phyloP scores from a whole-genome alignment of 2,797 vertebrate genomes.

The Tinamus major region DNA sequence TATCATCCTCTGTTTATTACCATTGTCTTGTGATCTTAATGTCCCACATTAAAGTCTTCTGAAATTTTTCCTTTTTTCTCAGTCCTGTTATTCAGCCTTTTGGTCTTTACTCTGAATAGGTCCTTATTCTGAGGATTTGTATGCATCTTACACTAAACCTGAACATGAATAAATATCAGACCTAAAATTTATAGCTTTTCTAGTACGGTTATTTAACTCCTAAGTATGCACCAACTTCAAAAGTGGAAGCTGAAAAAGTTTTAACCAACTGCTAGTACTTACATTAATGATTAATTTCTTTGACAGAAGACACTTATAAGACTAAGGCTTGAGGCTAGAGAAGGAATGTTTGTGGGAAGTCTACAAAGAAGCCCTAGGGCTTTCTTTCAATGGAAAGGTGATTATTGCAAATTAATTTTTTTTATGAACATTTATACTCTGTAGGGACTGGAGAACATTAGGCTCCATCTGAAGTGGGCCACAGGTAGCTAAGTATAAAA shows the following conservation, averaged over 20 bases:
- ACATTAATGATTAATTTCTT: not conserved
- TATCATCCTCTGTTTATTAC: not conserved
- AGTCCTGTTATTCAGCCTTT: not conserved
- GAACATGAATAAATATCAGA: not conserved
- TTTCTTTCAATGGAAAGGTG: not conserved
- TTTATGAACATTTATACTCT: not conserved
- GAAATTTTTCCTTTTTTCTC: not conserved
- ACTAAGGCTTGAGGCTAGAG: not conserved
- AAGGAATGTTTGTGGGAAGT: not conserved
- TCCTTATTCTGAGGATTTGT: not conserved
- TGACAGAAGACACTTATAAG: not conserved
- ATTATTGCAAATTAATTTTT: not conserved
- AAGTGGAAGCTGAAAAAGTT: not conserved
- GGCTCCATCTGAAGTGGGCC: not conserved
- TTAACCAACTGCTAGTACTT: not conserved
- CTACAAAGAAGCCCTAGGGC: not conserved
- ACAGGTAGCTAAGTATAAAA: not conserved
- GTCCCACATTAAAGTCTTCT: not conserved
- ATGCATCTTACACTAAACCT: not conserved
- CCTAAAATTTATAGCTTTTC: not conserved
- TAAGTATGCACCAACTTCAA: not conserved
- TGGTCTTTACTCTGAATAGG: not conserved
- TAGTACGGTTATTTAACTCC: not conserved
- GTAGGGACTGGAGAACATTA: not conserved
- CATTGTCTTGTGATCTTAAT: not conserved